Evolutionary conservation across 2,797 vertebrate species (phyloP).

Genomic region (Neosalanx taihuensis): DNA sequence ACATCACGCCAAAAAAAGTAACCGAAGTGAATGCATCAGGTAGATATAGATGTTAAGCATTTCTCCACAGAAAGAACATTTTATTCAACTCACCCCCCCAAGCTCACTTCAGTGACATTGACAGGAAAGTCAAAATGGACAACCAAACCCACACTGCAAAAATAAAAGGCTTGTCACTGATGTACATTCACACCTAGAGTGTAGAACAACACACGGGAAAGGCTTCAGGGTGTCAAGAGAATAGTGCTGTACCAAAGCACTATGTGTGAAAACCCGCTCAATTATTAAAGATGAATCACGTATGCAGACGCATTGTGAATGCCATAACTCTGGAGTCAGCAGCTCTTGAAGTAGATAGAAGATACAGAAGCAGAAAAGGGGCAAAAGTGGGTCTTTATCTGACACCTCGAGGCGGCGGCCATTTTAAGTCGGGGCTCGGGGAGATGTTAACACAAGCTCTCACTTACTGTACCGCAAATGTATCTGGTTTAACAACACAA

Average conservation of each 20-base stretch:
- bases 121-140: not conserved
- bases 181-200: not conserved
- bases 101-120: not conserved
- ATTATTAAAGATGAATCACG: conserved; percentile 52
- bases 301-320: conserved; percentile 17
- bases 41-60: not conserved
- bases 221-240: conserved; percentile 22
- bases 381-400: conserved; percentile 1
- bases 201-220: conserved; percentile 25
- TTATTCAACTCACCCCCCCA: not conserved
- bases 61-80: too few relatives aligned
- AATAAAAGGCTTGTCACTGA: too few relatives aligned
- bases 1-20: too few relatives aligned
- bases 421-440: conserved; percentile 16
- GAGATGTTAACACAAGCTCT: conserved; percentile 8
- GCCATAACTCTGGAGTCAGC: conserved; percentile 35
- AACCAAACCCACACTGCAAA: not conserved
- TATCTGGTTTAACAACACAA: not conserved
- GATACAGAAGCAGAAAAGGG: conserved; percentile 1
- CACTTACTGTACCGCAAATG: not conserved
- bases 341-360: conserved; percentile 17
- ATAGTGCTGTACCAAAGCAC: conserved; percentile 40
- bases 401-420: not conserved
- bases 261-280: conserved; percentile 39
- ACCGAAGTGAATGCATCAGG: not conserved